A percentile compares a stretch with the other conserved stretches of the same genome.
phyloP scores from a whole-genome alignment of 2,113 vertebrate species.

The Loxodonta africana region DNA sequence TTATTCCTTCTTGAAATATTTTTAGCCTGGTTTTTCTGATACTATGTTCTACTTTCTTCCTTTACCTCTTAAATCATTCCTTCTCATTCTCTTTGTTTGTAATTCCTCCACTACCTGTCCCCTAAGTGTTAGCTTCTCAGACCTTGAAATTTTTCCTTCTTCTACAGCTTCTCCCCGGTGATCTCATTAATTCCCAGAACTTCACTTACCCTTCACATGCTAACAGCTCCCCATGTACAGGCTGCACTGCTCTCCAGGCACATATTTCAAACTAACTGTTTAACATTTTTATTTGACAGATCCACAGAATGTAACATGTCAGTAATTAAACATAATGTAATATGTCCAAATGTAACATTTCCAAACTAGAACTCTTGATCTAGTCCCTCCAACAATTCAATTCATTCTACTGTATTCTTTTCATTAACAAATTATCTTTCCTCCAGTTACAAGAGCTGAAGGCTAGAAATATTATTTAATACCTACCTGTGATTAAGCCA shows the following conservation, averaged over 20 bases:
- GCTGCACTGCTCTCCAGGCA: neutral
- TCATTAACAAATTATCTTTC: slow-evolving; percentile 28
- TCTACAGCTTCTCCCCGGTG: neutral
- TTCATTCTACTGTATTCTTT: neutral
- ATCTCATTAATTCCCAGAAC: neutral
- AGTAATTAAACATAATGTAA: neutral
- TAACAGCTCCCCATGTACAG: neutral
- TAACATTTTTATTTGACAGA: neutral
- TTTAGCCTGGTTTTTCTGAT: neutral
- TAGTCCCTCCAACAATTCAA: neutral
- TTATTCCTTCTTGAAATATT: neutral
- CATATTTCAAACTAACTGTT: neutral
- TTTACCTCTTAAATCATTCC: neutral
- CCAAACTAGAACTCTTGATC: neutral
- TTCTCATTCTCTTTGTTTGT: neutral
- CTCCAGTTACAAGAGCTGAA: neutral
- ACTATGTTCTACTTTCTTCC: neutral
- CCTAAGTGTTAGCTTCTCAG: too few relatives aligned
- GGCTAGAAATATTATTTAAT: neutral
- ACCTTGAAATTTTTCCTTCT: neutral
- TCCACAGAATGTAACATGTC: neutral
- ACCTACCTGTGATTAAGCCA: neutral
- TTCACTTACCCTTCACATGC: neutral
- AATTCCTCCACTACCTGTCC: neutral
- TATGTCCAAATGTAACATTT: neutral